phyloP scores from a whole-genome alignment of 2,797 vertebrate species.

The Cyprinodon diabolis region DNA sequence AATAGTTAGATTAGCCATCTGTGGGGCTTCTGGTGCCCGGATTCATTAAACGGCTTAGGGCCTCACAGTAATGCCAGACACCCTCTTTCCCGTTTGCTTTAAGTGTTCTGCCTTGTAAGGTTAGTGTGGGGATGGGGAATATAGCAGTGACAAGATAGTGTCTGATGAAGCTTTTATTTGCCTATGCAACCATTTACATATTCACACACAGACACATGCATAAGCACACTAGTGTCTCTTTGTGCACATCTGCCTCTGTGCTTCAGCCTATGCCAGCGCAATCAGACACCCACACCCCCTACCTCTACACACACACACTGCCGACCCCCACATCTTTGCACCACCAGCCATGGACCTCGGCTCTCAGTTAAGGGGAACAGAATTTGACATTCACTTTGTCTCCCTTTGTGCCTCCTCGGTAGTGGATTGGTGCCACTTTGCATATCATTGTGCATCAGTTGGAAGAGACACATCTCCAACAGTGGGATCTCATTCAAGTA shows the following conservation, averaged over 20 bases:
- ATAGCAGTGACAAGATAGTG: conserved; percentile 46
- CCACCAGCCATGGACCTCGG: conserved; percentile 22
- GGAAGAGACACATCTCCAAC: conserved; percentile 60
- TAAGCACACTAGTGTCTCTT: conserved; percentile 36
- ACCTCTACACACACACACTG: background rate
- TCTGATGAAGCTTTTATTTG: conserved; percentile 54
- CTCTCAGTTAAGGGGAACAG: conserved; percentile 56
- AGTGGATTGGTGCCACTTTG: conserved; percentile 69
- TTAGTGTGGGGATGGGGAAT: conserved; percentile 29
- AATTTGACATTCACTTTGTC: conserved; percentile 77
- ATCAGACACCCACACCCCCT: conserved; percentile 16
- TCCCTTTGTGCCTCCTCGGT: conserved; percentile 55
- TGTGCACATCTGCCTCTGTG: conserved; percentile 55
- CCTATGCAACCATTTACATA: conserved; percentile 49
- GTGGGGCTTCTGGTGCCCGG: conserved; percentile 78
- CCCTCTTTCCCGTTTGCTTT: conserved; percentile 54
- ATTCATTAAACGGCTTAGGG: conserved; percentile 82
- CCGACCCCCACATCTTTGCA: background rate
- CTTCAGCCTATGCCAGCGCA: conserved; percentile 42
- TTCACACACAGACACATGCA: conserved; percentile 27
- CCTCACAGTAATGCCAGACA: conserved; percentile 70
- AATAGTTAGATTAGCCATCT: conserved; percentile 88
- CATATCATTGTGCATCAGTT: conserved; percentile 65
- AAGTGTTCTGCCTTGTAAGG: conserved; percentile 57
- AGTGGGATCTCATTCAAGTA: conserved; percentile 62